phyloP scores from a whole-genome alignment of 1,140 invertebrate species.

The Caenorhabditis latens region DNA sequence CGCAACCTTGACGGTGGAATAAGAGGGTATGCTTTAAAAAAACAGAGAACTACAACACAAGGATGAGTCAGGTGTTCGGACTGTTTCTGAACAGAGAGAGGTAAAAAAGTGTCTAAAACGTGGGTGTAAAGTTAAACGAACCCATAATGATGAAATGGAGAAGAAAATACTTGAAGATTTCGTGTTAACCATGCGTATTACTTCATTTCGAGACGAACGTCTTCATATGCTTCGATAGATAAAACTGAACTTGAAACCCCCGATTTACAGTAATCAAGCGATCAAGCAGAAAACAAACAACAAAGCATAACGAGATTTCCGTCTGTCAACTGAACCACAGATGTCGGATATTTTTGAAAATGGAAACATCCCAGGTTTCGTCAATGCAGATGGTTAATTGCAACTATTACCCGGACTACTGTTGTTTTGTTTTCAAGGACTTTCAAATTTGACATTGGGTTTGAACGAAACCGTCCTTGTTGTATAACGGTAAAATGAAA shows the following conservation, averaged over 20 bases:
- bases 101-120: not conserved
- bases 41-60: conserved; percentile 27
- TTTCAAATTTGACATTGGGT: not conserved
- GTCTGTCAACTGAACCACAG: conserved; percentile 9
- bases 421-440: not conserved
- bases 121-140: conserved; percentile 36
- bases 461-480: not conserved
- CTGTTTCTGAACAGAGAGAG: not conserved
- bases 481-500: not conserved
- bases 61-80: conserved; percentile 47
- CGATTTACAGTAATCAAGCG: conserved; percentile 38
- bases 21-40: conserved; percentile 14
- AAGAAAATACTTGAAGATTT: not conserved
- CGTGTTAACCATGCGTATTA: conserved; percentile 6
- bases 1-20: conserved; percentile 48
- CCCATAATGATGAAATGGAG: not conserved
- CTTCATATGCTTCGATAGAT: conserved; percentile 15
- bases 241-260: conserved; percentile 20
- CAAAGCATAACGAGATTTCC: not conserved
- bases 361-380: not conserved
- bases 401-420: conserved; percentile 10
- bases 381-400: not conserved
- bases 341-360: not conserved
- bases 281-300: not conserved
- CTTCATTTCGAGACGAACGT: conserved; percentile 27